A percentile compares a stretch with the other conserved stretches of the same genome.
Conservation (phyloP, 2,113 vertebrate genomes). For the Hemichromis elongatus region DNA sequence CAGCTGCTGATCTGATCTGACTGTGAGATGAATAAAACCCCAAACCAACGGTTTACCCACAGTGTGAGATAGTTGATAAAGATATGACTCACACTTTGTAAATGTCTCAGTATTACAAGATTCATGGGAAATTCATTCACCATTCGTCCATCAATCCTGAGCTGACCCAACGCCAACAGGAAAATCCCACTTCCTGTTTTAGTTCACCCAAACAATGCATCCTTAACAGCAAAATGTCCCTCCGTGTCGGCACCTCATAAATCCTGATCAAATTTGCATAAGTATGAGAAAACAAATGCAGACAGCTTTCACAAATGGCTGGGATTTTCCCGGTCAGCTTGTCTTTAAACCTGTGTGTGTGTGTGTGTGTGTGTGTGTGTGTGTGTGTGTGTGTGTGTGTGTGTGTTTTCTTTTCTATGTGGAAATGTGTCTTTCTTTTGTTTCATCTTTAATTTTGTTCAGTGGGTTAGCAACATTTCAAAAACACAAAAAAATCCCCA, state of each 20-base stretch:
- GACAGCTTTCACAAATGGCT: neutral
- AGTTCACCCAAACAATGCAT: rapidly evolving
- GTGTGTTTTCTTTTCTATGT: neutral
- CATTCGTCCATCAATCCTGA: neutral
- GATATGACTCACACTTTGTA: rapidly evolving
- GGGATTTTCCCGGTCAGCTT: neutral
- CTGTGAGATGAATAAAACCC: neutral
- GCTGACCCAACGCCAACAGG: neutral
- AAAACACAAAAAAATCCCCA: neutral
- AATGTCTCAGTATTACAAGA: neutral
- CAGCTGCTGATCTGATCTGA: neutral
- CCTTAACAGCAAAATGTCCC: neutral
- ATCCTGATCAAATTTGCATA: neutral
- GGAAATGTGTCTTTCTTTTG: neutral
- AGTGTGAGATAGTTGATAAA: neutral
- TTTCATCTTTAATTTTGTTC: neutral
- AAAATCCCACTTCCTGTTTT: slow-evolving; percentile 3
- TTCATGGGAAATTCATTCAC: neutral
- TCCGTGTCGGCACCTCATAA: neutral
- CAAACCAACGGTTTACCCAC: neutral
- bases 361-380: neutral
- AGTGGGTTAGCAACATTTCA: neutral
- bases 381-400: neutral
- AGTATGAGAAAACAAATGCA: neutral
- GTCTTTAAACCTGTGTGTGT: rapidly evolving